Conservation (phyloP, 2,113 vertebrate species). For the Emydura subglobosa region DNA sequence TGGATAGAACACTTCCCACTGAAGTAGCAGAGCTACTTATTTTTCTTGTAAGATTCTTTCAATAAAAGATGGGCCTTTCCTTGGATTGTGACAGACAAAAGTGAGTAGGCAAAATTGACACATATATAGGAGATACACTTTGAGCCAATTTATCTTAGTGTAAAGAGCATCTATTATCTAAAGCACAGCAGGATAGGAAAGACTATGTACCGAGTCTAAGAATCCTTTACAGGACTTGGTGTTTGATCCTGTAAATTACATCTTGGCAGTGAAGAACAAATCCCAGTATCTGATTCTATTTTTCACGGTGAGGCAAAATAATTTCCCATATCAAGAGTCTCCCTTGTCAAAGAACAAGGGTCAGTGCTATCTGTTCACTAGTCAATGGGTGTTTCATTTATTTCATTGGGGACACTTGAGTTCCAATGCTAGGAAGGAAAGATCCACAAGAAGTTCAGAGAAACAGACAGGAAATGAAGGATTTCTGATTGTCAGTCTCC, state of each 20-base stretch:
- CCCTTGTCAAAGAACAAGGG: background rate
- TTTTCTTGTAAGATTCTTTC: background rate
- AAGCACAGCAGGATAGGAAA: accelerated
- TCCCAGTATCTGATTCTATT: background rate
- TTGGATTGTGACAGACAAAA: background rate
- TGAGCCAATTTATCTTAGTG: background rate
- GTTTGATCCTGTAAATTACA: background rate
- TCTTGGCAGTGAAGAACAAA: background rate
- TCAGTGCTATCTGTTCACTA: accelerated
- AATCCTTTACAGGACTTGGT: accelerated
- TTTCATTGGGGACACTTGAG: background rate
- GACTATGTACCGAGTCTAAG: accelerated
- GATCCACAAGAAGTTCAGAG: background rate
- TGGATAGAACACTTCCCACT: background rate
- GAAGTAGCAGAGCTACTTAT: accelerated
- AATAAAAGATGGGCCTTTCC: background rate
- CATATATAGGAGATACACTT: background rate
- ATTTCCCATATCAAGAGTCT: background rate
- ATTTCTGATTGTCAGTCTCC: background rate
- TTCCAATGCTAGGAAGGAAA: background rate
- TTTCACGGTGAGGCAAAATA: background rate
- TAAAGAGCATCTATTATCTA: background rate
- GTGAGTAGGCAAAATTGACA: background rate
- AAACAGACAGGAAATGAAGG: background rate
- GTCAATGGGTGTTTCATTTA: background rate